phyloP scores from a whole-genome alignment of 2,113 vertebrate genomes.

The Siphamia tubifer region DNA sequence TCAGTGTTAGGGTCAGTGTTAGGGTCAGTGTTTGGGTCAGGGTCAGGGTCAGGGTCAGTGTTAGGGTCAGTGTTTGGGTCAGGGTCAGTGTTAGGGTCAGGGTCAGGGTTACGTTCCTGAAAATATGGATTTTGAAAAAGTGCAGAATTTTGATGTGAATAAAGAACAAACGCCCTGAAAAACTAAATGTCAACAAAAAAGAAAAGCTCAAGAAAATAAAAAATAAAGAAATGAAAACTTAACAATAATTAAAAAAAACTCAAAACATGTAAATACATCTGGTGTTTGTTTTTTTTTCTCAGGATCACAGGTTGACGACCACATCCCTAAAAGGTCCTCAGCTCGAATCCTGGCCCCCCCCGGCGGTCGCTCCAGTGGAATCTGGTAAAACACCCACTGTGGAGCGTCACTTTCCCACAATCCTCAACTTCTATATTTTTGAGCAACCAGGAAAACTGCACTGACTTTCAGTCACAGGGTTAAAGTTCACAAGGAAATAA shows the following conservation, averaged over 20 bases:
- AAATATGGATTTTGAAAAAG: no score
- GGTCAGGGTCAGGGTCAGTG: background rate
- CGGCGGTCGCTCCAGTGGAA: constrained; percentile 91
- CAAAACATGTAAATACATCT: background rate
- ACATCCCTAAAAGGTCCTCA: constrained; percentile 92
- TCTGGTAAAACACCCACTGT: constrained; percentile 86
- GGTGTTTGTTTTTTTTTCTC: constrained; percentile 17
- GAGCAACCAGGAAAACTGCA: constrained; percentile 79
- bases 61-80: background rate
- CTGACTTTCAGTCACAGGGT: constrained; percentile 75
- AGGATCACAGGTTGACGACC: constrained; percentile 94
- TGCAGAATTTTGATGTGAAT: no score
- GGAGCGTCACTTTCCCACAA: constrained; percentile 38
- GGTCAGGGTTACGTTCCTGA: no score
- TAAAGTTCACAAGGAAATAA: constrained; percentile 16
- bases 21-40: background rate
- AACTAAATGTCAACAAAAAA: no score
- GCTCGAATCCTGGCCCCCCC: constrained; percentile 93
- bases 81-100: no score
- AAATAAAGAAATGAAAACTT: no score
- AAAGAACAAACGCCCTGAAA: no score
- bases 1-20: background rate
- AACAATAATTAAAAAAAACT: background rate
- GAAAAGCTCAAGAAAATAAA: no score
- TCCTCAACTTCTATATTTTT: constrained; percentile 67